Percentiles rank a stretch among this genome's conserved stretches.
These are phyloP conservation scores for Erebia palarica DNA, from an alignment of 2,888 invertebrate genomes.

Conservation along the genomic window DNA sequence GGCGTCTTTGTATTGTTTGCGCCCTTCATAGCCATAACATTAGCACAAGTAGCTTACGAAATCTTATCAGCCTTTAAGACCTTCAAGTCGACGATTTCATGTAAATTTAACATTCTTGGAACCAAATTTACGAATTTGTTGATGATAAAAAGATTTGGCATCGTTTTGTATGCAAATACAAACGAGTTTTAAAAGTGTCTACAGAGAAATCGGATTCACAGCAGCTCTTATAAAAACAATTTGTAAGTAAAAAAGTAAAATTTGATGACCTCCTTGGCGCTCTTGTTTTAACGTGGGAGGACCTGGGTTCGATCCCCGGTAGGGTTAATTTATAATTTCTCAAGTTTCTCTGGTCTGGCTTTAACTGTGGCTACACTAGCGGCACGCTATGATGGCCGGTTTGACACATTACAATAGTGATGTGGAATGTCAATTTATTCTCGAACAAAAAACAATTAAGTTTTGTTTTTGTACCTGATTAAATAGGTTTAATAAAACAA, in stretches of 20 bases:
- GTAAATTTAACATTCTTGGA: constrained; percentile 41
- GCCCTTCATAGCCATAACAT: constrained; percentile 26
- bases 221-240: not conserved
- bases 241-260: not conserved
- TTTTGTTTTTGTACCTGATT: too few species aligned
- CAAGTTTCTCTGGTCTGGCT: too few species aligned
- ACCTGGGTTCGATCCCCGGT: too few species aligned
- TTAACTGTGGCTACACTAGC: too few species aligned
- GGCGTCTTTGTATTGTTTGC: constrained; percentile 6
- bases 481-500: too few species aligned
- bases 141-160: constrained; percentile 28
- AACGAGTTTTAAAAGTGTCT: constrained; percentile 5
- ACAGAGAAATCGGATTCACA: not conserved
- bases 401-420: too few species aligned
- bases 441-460: too few species aligned
- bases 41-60: constrained; percentile 39
- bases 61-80: constrained; percentile 43
- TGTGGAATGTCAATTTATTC: too few species aligned
- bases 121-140: constrained; percentile 38
- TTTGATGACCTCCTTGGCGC: too few species aligned
- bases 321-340: too few species aligned
- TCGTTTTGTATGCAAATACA: constrained; percentile 15
- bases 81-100: constrained; percentile 40
- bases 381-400: too few species aligned
- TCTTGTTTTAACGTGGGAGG: too few species aligned